A percentile compares a stretch with the other conserved stretches of the same genome.
These are phyloP conservation scores for Xiphophorus couchianus DNA, from an alignment of 2,113 vertebrate genomes.

Conservation along the genomic window DNA sequence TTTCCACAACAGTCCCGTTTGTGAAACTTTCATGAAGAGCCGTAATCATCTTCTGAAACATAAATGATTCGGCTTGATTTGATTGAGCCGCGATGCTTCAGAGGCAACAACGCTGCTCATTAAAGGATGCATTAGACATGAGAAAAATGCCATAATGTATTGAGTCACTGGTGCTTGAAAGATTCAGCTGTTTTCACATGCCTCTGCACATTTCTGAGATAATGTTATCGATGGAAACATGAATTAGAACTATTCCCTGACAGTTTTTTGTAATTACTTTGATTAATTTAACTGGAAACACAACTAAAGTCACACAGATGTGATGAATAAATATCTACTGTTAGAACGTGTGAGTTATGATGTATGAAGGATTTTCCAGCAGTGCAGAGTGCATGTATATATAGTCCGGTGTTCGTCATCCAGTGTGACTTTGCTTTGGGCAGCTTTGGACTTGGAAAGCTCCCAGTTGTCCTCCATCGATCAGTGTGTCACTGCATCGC, in stretches of 20 bases:
- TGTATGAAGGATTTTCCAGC: no score
- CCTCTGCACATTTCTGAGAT: no score
- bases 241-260: background rate
- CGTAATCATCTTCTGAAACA: background rate
- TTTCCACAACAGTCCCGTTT: background rate
- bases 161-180: background rate
- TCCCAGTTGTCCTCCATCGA: background rate
- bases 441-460: background rate
- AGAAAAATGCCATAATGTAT: background rate
- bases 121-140: background rate
- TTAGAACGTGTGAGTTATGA: background rate
- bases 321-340: background rate
- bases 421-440: background rate
- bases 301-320: no score
- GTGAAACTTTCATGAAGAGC: background rate
- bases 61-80: background rate
- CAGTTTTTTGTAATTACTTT: no score
- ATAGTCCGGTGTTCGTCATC: no score
- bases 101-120: background rate
- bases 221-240: background rate
- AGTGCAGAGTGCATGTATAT: background rate
- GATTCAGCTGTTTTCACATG: no score
- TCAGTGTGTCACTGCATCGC: background rate
- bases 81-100: background rate
- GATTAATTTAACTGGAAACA: no score